Percentiles rank a stretch among this genome's conserved stretches.
phyloP scores from a whole-genome alignment of 2,797 vertebrate species.

The Micropoecilia bifurca region DNA sequence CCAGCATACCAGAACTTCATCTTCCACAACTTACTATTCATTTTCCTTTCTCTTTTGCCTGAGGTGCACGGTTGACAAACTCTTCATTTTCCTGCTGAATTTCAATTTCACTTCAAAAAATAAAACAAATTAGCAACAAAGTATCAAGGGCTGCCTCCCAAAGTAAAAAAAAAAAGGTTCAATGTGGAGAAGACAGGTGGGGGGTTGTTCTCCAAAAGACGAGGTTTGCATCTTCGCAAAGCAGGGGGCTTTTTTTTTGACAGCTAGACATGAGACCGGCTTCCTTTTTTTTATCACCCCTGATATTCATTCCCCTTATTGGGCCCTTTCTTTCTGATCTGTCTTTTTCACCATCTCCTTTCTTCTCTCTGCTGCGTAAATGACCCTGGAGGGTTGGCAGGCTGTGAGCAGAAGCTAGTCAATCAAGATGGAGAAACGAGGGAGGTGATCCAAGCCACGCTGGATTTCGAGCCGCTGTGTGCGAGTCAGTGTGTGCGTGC shows the following conservation, averaged over 20 bases:
- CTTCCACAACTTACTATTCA: constrained; percentile 27
- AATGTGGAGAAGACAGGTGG: neutral
- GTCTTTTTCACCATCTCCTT: constrained; percentile 45
- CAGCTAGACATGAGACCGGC: constrained; percentile 46
- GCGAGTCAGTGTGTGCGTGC: constrained; percentile 9
- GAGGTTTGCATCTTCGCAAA: constrained; percentile 43
- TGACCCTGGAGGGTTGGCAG: constrained; percentile 66
- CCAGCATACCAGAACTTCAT: constrained; percentile 29
- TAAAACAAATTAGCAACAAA: constrained; percentile 59
- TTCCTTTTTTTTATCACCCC: constrained; percentile 50
- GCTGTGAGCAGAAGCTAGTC: constrained; percentile 61
- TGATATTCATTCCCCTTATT: constrained; percentile 53
- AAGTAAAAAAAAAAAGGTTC: constrained; percentile 15
- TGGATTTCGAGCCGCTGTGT: constrained; percentile 31
- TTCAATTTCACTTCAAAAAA: constrained; percentile 30
- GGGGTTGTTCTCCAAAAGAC: constrained; percentile 2
- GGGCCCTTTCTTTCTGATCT: constrained; percentile 54
- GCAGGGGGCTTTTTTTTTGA: constrained; percentile 39
- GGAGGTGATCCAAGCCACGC: constrained; percentile 62
- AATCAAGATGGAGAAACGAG: constrained; percentile 64
- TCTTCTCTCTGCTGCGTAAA: constrained; percentile 46
- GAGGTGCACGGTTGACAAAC: constrained; percentile 48
- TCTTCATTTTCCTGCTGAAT: constrained; percentile 21
- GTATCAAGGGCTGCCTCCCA: constrained; percentile 33
- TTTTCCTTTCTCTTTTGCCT: constrained; percentile 36